Evolutionary conservation across 2,797 vertebrate species (phyloP), one percentile per base, ranked within the genome.

Genomic region (Ctenosaura bakeri): DNA sequence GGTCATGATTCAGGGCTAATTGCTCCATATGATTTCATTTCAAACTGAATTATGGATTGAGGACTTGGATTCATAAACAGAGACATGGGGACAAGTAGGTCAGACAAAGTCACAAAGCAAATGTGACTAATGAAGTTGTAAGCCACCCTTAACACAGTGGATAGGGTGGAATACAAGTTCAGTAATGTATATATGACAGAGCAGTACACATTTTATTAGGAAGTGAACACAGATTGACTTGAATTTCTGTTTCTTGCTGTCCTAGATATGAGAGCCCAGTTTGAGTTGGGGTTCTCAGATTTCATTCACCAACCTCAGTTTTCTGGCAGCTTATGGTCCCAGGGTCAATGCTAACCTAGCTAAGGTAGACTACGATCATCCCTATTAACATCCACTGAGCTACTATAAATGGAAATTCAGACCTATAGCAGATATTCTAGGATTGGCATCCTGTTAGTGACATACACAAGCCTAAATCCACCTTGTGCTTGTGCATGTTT

Each of bases 71-170:
- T 74, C 59, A 62, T 83, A 62, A 73, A 73, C 10, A 52, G 46
- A 87, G 46, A 80, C 52, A 32, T 12, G 7, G 14, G 66, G 6
- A 5, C 3, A 50, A 76, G 52, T 62, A 76, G 42, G 54, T 12
- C 52, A 88, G 29, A 88, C 52, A 88, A n/a, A 88, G 52, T 4
- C 73, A 14, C 24, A 22, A 9, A 74, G 73, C 32, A 74, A 54
- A 88, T 83, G 22, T 74, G 50, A 46, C 29, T n/a, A 73, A 83
- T 42, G 42, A 42, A 88, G 13, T 82, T 88, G 87, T 32, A 88
- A 82, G 7, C 26, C 24, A 82, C 52, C 35, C n/a, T 82, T 66
- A 74, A 82, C 12, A 18, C 54, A 74, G 74, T 32, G n/a, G n/a
- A 71, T 46, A 82, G 5, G 50, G 52, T 59, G 52, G 54, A 88